Percentiles rank a stretch among this genome's conserved stretches.
Evolutionary conservation across 2,888 invertebrate species (phyloP).

Genomic region (Thymelicus acteon): DNA sequence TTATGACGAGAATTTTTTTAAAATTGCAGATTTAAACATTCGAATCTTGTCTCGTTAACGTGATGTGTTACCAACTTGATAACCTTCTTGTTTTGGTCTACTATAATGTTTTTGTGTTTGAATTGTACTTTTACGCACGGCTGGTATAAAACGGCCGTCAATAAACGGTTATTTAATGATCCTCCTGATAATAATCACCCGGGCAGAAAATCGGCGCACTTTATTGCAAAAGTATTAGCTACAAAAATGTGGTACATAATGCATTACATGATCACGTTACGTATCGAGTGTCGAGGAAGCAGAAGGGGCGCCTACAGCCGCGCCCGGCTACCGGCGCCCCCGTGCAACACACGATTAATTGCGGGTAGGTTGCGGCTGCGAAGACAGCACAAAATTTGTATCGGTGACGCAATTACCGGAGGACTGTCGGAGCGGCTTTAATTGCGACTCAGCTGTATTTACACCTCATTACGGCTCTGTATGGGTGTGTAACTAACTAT

Average conservation of each 20-base stretch:
- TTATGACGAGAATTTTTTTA: too few relatives aligned
- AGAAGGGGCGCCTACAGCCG: not conserved
- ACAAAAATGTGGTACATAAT: not conserved
- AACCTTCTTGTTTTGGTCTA: too few relatives aligned
- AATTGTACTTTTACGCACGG: too few relatives aligned
- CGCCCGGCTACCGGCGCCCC: not conserved
- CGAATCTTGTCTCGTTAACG: too few relatives aligned
- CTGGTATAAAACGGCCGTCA: too few relatives aligned
- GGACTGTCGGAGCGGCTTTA: slow-evolving; percentile 8
- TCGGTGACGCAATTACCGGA: slow-evolving; percentile 22
- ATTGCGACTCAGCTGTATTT: slow-evolving; percentile 17
- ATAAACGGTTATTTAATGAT: too few relatives aligned
- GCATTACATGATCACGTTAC: not conserved
- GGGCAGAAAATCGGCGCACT: too few relatives aligned
- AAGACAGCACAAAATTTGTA: slow-evolving; percentile 23
- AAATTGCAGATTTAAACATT: too few relatives aligned
- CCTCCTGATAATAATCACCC: too few relatives aligned
- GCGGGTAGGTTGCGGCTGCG: slow-evolving; percentile 2
- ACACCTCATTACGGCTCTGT: slow-evolving; percentile 14
- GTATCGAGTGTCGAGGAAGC: not conserved
- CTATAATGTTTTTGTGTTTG: too few relatives aligned
- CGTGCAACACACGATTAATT: slow-evolving; percentile 13
- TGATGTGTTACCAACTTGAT: too few relatives aligned
- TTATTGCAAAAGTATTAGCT: too few relatives aligned
- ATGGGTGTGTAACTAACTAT: not conserved